Evolutionary conservation across 2,888 invertebrate species (phyloP).

Genomic region (Oscheius sp.): DNA sequence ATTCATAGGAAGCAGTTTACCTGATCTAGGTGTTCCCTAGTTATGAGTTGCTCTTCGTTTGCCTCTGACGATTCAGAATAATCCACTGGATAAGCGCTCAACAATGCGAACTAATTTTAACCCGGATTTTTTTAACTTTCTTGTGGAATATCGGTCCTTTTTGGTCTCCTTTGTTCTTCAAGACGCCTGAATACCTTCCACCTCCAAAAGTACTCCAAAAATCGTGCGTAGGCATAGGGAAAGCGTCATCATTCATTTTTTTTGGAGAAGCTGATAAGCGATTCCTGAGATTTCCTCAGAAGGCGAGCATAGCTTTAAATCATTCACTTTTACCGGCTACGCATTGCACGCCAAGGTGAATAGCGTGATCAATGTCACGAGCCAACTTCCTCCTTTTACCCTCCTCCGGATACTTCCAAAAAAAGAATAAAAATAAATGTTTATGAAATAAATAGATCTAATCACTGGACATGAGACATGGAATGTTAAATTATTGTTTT

Average conservation of each 20-base stretch:
- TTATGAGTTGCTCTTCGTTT: no score
- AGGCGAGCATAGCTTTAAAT: conserved; percentile 25
- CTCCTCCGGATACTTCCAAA: conserved; percentile 10
- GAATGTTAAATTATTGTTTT: conserved; percentile 7
- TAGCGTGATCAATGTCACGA: conserved; percentile 25
- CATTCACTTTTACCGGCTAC: conserved; percentile 25
- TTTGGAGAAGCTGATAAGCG: conserved; percentile 10
- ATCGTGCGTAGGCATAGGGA: conserved; percentile 9
- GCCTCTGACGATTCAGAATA: no score
- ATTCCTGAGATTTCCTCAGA: conserved; percentile 29
- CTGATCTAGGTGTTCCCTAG: no score
- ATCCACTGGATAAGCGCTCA: no score
- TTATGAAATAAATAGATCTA: conserved; percentile 18
- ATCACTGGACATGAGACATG: conserved; percentile 2
- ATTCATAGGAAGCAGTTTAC: no score
- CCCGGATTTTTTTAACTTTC: no score
- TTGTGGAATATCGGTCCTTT: not conserved
- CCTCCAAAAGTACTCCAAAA: not conserved
- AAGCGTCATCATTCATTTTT: conserved; percentile 26
- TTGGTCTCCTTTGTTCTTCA: not conserved
- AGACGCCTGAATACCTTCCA: conserved; percentile 1
- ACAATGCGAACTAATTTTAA: no score
- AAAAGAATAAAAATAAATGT: not conserved
- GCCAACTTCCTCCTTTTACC: conserved; percentile 9
- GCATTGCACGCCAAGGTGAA: conserved; percentile 20